A percentile compares a stretch with the other conserved stretches of the same genome.
Conservation (phyloP, 2,797 vertebrate genomes). For the Tolypeutes matacus region DNA sequence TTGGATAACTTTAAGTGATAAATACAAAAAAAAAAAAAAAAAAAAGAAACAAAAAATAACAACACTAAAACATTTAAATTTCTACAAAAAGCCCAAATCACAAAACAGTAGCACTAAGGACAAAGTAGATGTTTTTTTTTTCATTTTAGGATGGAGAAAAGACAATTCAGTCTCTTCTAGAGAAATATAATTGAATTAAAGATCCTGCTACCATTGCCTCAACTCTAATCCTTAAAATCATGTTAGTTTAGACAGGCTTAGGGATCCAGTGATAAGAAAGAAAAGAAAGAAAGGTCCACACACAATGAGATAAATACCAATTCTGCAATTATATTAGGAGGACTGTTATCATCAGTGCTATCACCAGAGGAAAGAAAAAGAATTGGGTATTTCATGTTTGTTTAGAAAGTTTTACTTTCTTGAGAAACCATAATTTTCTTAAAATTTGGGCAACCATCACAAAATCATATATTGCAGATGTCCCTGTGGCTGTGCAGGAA, state of each 20-base stretch:
- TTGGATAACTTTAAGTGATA: constrained; percentile 49
- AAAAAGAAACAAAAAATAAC: background rate
- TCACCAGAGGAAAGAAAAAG: background rate
- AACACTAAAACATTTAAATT: constrained; percentile 59
- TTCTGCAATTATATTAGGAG: constrained; percentile 27
- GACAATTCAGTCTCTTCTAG: background rate
- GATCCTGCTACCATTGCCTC: background rate
- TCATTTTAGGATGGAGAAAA: constrained; percentile 36
- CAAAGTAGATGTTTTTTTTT: constrained; percentile 32
- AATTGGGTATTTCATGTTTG: background rate
- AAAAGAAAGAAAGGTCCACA: background rate
- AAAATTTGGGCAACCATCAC: constrained; percentile 28
- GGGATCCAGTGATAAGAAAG: background rate
- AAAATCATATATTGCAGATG: background rate
- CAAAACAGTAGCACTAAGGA: constrained; percentile 21
- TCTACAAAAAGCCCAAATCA: constrained; percentile 53
- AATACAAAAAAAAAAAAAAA: constrained; percentile 48
- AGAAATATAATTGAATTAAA: constrained; percentile 11
- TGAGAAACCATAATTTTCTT: constrained; percentile 54
- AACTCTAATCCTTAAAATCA: constrained; percentile 16
- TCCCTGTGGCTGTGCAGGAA: background rate
- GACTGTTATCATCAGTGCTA: background rate
- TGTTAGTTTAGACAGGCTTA: background rate
- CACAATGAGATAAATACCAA: constrained; percentile 54
- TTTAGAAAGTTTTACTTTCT: constrained; percentile 61